phyloP scores from a whole-genome alignment of 2,797 vertebrate species.

The Oophaga sylvatica region DNA sequence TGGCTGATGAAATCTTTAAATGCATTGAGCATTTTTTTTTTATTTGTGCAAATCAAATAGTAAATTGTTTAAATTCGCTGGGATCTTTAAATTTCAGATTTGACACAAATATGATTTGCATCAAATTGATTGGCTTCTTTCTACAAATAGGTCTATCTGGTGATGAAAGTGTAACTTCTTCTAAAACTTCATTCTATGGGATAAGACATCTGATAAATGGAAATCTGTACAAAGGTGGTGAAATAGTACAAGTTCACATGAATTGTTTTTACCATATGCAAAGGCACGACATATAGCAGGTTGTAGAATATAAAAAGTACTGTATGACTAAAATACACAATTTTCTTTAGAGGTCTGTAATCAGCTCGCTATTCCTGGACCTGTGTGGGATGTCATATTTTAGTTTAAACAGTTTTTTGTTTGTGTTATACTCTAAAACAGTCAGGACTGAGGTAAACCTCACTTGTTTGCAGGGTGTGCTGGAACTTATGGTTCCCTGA shows the following conservation, averaged over 20 bases:
- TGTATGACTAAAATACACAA: background rate
- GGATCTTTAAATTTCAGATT: no score
- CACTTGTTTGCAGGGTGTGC: background rate
- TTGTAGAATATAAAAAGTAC: background rate
- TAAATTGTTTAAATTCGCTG: no score
- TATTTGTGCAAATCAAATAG: no score
- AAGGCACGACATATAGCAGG: background rate
- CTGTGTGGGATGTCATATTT: conserved; percentile 22
- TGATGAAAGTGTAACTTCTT: background rate
- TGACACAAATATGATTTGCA: no score
- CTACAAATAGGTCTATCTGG: no score
- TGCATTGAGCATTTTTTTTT: no score
- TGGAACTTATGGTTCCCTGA: background rate
- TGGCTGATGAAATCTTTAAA: no score
- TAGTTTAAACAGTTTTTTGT: background rate
- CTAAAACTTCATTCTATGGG: background rate
- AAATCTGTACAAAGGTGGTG: background rate
- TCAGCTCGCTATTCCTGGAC: conserved; percentile 40
- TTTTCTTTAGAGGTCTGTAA: conserved; percentile 21
- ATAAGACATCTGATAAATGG: background rate
- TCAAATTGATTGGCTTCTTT: no score
- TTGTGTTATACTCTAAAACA: background rate
- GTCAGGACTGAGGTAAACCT: background rate
- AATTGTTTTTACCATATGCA: background rate
- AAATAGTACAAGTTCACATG: background rate